Evolutionary conservation across 2,797 vertebrate species (phyloP).

Genomic region (Mallotus villosus): DNA sequence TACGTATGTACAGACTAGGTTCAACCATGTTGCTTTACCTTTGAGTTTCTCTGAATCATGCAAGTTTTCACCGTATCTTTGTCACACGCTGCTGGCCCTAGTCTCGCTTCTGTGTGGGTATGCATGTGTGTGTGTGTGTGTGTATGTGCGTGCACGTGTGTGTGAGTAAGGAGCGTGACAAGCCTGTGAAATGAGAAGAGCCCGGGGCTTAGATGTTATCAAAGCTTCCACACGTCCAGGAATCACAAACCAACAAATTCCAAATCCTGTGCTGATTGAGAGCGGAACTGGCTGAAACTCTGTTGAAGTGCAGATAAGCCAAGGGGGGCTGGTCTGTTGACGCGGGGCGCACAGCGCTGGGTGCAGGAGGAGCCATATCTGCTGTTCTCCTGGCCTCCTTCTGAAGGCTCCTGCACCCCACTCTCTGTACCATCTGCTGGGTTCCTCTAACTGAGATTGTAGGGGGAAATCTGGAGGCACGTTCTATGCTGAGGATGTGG

Average conservation of each 20-base stretch:
- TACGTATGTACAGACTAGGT: not conserved
- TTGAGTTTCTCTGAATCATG: constrained; percentile 14
- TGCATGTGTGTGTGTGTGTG: constrained; percentile 11
- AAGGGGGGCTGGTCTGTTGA: constrained; percentile 18
- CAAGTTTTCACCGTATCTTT: constrained; percentile 28
- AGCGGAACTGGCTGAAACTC: constrained; percentile 29
- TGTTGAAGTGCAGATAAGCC: constrained; percentile 47
- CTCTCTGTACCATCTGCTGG: constrained; percentile 2
- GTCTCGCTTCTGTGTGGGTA: constrained; percentile 8
- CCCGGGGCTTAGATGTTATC: constrained; percentile 56
- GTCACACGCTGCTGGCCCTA: not conserved
- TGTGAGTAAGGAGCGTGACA: not conserved
- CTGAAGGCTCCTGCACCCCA: constrained; percentile 25
- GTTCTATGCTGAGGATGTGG: not conserved
- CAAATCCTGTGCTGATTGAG: constrained; percentile 41
- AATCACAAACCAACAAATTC: constrained; percentile 60
- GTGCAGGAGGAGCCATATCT: constrained; percentile 10
- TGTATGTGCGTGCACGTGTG: constrained; percentile 1
- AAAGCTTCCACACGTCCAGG: constrained; percentile 52
- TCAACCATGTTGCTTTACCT: constrained; percentile 8
- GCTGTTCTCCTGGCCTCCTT: constrained; percentile 17
- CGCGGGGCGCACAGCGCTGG: constrained; percentile 25
- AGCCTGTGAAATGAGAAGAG: constrained; percentile 41
- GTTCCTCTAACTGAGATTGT: too few relatives aligned
- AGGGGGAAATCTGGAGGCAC: constrained; percentile 10